A percentile compares a stretch with the other conserved stretches of the same genome.
These are phyloP conservation scores for Sebastes aleutianus DNA, from an alignment of 2,797 vertebrate genomes.

Conservation along the genomic window DNA sequence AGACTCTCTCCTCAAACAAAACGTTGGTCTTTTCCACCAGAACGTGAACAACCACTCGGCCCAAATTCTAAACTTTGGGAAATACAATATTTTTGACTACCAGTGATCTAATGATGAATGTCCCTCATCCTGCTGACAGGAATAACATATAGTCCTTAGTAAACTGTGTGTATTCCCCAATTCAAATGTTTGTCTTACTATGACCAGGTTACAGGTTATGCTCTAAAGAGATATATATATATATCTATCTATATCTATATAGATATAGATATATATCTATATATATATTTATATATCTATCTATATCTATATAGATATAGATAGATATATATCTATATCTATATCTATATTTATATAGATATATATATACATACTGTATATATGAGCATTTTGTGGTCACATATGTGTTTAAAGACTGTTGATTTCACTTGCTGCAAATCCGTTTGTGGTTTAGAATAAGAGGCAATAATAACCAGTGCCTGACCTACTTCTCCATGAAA, in stretches of 20 bases:
- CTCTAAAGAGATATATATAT: not conserved
- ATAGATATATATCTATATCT: no score
- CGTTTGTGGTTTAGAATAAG: not conserved
- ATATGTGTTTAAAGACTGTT: not conserved
- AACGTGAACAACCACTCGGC: not conserved
- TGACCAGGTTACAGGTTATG: not conserved
- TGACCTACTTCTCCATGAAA: not conserved
- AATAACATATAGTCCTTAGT: not conserved
- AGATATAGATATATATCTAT: not conserved
- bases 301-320: not conserved
- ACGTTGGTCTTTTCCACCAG: not conserved
- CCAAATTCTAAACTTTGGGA: not conserved
- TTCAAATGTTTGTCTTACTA: not conserved
- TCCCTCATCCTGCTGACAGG: not conserved
- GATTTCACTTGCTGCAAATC: not conserved
- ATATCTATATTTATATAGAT: not conserved
- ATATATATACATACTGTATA: not conserved
- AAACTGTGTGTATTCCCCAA: not conserved
- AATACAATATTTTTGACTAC: not conserved
- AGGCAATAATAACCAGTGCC: not conserved
- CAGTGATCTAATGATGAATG: not conserved
- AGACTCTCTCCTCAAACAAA: not conserved
- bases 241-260: not conserved
- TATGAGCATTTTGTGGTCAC: not conserved
- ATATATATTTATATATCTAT: not conserved